A percentile compares a stretch with the other conserved stretches of the same genome.
Evolutionary conservation across 2,888 invertebrate species (phyloP).

Genomic region (Drosophila prostipennis): DNA sequence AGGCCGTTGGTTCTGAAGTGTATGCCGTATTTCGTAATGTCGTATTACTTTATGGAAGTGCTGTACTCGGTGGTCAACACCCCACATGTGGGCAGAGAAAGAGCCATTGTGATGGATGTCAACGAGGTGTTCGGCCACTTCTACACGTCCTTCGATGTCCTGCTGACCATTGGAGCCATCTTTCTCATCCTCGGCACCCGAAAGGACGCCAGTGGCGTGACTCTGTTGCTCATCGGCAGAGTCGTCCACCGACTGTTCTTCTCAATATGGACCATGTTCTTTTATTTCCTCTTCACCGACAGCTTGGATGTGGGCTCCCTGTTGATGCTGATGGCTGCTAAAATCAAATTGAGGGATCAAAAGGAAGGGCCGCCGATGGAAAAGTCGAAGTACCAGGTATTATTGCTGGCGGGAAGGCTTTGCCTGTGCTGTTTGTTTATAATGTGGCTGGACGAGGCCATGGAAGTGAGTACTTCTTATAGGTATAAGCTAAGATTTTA

Average conservation of each 20-base stretch:
- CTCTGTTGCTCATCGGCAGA: conserved; percentile 40
- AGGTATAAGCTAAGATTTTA: not conserved
- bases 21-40: conserved; percentile 31
- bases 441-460: conserved; percentile 16
- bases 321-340: conserved; percentile 36
- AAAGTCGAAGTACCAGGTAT: not conserved
- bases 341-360: not conserved
- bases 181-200: not conserved
- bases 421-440: conserved; percentile 9
- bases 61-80: not conserved
- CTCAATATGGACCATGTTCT: conserved; percentile 14
- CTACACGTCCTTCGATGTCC: conserved; percentile 26
- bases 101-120: conserved; percentile 23
- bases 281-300: conserved; percentile 23
- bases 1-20: not conserved
- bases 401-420: conserved; percentile 19
- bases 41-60: conserved; percentile 13
- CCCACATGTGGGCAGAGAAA: not conserved
- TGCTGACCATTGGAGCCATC: not conserved
- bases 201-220: conserved; percentile 15
- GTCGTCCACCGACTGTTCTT: conserved; percentile 15
- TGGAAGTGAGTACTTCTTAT: conserved; percentile 13
- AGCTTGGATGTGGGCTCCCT: conserved; percentile 42
- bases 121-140: conserved; percentile 8
- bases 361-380: not conserved